Conservation (phyloP, 2,888 invertebrate genomes). For the Resseliella maxima region DNA sequence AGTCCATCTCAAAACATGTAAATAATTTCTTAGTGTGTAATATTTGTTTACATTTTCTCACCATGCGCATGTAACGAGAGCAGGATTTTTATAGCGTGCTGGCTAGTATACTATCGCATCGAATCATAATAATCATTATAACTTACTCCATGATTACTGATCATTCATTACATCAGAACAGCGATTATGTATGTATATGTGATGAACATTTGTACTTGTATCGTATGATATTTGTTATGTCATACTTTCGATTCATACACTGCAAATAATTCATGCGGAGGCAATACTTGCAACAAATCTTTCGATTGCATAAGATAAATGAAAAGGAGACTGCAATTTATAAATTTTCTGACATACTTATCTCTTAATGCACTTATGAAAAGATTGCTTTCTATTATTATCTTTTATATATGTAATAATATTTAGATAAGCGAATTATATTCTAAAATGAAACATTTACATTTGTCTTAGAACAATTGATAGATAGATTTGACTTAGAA, state of each 20-base stretch:
- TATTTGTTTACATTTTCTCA: background rate
- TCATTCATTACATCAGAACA: slow-evolving; percentile 10
- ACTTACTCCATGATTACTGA: background rate
- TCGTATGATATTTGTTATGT: slow-evolving; percentile 21
- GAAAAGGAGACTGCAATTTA: slow-evolving; percentile 1
- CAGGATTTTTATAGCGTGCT: background rate
- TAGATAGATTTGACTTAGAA: no score
- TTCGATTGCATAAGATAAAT: background rate
- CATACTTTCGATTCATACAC: background rate
- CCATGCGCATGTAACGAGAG: background rate
- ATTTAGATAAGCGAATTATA: no score
- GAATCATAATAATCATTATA: background rate
- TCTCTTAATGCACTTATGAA: no score
- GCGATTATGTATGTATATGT: background rate
- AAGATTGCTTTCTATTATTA: no score
- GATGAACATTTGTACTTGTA: background rate
- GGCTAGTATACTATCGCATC: background rate
- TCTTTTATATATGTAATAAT: no score
- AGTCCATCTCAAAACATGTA: background rate
- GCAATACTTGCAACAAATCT: background rate
- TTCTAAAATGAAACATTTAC: no score
- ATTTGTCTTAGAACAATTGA: no score
- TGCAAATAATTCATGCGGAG: background rate
- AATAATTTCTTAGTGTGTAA: background rate
- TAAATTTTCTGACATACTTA: background rate